These are phyloP conservation scores for Mormyrus iriodes DNA, from an alignment of 2,113 vertebrate genomes.

Conservation along the genomic window DNA sequence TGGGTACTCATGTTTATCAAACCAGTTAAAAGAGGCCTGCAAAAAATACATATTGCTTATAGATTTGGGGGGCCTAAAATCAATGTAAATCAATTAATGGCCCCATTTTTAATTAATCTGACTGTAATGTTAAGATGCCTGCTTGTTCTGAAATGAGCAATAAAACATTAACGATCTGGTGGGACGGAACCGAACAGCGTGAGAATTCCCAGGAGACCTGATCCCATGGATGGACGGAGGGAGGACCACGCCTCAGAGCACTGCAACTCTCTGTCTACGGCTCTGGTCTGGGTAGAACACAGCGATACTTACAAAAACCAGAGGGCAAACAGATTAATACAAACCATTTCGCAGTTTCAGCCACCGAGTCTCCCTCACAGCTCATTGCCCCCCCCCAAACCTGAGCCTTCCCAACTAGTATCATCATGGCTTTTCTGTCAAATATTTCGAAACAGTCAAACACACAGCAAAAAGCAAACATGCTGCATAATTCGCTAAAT, in stretches of 20 bases:
- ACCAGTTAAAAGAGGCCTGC: not conserved
- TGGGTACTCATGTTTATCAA: not conserved
- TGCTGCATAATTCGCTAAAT: not conserved
- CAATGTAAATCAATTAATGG: not conserved
- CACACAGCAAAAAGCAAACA: not conserved
- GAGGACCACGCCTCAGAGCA: not conserved
- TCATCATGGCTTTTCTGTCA: not conserved
- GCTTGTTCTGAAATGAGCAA: not conserved
- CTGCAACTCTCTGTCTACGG: not conserved
- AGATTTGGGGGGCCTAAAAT: not conserved
- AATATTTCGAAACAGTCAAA: not conserved
- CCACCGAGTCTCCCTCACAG: not conserved
- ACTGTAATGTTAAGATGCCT: not conserved
- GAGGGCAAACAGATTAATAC: not conserved
- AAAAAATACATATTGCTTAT: not conserved
- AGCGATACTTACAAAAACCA: not conserved
- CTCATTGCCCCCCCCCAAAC: not conserved
- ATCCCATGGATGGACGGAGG: not conserved
- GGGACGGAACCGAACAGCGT: not conserved
- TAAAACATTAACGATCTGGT: not conserved
- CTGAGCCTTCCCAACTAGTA: not conserved
- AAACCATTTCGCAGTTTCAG: not conserved
- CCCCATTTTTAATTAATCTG: not conserved
- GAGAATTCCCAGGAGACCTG: not conserved
- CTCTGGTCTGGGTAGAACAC: not conserved